Evolutionary conservation across 2,797 vertebrate species (phyloP).

Genomic region (Urophycis tenuis): DNA sequence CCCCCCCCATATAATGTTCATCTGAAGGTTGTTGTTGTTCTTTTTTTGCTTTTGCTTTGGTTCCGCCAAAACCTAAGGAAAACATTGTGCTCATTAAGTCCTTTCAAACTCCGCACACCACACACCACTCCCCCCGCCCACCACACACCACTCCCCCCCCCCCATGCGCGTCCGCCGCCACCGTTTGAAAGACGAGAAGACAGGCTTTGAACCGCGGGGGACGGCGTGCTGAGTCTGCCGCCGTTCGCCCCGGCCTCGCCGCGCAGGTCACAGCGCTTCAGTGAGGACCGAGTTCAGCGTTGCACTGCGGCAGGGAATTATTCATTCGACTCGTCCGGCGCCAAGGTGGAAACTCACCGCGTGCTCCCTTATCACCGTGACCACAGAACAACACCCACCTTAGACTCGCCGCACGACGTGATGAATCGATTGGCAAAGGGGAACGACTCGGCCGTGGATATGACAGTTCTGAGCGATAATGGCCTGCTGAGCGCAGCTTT

Average conservation of each 20-base stretch:
- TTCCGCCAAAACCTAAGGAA: background rate
- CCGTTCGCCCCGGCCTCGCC: background rate
- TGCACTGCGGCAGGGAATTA: conserved; percentile 11
- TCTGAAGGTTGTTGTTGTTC: too few species aligned
- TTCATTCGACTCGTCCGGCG: conserved; percentile 3
- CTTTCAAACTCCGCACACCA: too few species aligned
- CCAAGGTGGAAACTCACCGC: background rate
- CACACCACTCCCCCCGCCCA: too few species aligned
- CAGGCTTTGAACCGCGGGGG: background rate
- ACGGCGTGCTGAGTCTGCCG: background rate
- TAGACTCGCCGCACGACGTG: background rate
- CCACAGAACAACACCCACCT: background rate
- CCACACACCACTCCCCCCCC: too few species aligned
- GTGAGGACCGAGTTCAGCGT: background rate
- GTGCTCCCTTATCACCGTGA: background rate
- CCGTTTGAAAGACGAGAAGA: background rate
- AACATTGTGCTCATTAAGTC: background rate
- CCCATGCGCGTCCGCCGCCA: background rate
- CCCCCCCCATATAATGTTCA: too few species aligned
- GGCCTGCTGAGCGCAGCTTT: background rate
- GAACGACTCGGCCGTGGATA: background rate
- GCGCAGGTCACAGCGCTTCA: background rate
- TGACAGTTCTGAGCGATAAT: background rate
- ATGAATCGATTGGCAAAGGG: background rate
- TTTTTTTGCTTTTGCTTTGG: too few species aligned